Evolutionary conservation across 2,113 vertebrate species (phyloP).

Genomic region (Microcebus murinus): DNA sequence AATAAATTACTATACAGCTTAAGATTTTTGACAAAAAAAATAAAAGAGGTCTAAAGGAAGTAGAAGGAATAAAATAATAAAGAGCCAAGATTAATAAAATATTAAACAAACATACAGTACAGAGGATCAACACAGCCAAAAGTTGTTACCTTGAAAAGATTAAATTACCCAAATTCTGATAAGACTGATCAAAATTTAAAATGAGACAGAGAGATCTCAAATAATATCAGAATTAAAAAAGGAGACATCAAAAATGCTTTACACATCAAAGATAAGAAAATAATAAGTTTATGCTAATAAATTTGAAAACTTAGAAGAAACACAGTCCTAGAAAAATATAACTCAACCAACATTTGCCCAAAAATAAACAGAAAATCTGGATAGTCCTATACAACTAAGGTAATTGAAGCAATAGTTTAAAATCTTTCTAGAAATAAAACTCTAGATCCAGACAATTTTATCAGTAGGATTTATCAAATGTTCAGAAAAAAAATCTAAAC

Average conservation of each 20-base stretch:
- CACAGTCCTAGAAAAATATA: conserved; percentile 28
- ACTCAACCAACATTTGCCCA: neutral
- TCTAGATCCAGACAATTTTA: neutral
- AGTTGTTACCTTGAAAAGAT: neutral
- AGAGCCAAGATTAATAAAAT: neutral
- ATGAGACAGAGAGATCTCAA: neutral
- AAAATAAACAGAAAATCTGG: conserved; percentile 1
- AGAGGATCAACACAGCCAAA: neutral
- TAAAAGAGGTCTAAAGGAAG: neutral
- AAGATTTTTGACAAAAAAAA: neutral
- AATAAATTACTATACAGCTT: neutral
- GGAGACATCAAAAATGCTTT: neutral
- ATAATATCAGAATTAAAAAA: neutral
- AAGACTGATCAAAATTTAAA: conserved; percentile 23
- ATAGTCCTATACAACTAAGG: neutral
- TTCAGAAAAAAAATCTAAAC: neutral
- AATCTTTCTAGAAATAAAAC: neutral
- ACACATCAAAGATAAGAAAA: neutral
- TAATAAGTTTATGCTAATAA: neutral
- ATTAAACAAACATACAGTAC: neutral
- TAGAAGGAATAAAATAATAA: neutral
- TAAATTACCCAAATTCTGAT: neutral
- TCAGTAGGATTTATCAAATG: conserved; percentile 3
- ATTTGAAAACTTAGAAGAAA: conserved; percentile 30
- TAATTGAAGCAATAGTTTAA: neutral